Evolutionary conservation across 37 sponge, comb jelly and placozoan species (phyloP), one percentile per base, ranked within the genome.

Genomic region (Agelas oroides): DNA sequence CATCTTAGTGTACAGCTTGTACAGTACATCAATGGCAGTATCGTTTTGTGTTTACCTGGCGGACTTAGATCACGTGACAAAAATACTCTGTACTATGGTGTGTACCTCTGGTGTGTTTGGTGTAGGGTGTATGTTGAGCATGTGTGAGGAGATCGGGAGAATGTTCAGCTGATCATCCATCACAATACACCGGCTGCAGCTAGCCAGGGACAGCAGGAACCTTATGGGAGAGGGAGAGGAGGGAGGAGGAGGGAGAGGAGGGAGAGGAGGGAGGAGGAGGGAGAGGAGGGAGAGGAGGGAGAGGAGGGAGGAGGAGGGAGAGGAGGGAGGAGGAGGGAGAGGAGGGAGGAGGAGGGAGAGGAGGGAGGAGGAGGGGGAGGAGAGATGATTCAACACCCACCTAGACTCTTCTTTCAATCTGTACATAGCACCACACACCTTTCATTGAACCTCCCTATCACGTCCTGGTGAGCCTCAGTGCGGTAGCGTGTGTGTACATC

Each of bases 371-470:
- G 21, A 15, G 67, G 25, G 34, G 41, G 12, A 12, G 55, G 55
- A 38, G 52, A 54, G 54, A 25, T 5, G 25, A 73, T 15, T 19
- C 58, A 56, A 19, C 17, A 56, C 58, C 58, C 18, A 18, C 58
- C 58, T 56, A 56, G n/a, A 64, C n/a, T 16, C n/a, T 64, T 24
- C 12, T n/a, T n/a, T n/a, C n/a, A n/a, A n/a, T n/a, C n/a, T n/a
- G n/a, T n/a, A n/a, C n/a, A n/a, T n/a, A n/a, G n/a, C n/a, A n/a
- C n/a, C n/a, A n/a, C n/a, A 46, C 8, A 92, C 96, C 97, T 89
- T 63, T 97, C 97, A 78, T 97, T 98, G 76, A 98, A 98, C 58
- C 99, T 77, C 46, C 91, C 93, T 32, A 85, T 82, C 15, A 98
- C 95, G 55, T 96, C 91, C 36, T 96, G 86, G 53, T 98, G 97